Evolutionary conservation across 2,113 vertebrate species (phyloP).

Genomic region (Neofelis nebulosa): DNA sequence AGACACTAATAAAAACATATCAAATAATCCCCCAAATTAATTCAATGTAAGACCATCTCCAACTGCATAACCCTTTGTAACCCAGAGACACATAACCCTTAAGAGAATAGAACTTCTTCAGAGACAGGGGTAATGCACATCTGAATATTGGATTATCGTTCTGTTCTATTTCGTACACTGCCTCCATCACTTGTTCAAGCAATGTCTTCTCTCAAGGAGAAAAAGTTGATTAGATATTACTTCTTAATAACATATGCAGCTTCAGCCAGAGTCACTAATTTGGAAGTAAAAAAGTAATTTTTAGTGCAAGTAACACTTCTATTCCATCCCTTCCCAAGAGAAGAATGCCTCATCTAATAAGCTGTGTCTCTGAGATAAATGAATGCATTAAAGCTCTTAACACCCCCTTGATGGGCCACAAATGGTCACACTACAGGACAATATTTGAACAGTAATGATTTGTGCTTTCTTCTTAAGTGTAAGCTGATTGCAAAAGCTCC

Average conservation of each 20-base stretch:
- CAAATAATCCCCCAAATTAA: constrained; percentile 47
- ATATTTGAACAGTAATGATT: constrained; percentile 87
- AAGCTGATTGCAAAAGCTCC: constrained; percentile 84
- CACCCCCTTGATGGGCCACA: constrained; percentile 79
- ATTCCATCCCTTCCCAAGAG: constrained; percentile 75
- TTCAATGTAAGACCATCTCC: constrained; percentile 33
- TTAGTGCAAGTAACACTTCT: constrained; percentile 75
- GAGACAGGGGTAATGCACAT: background rate
- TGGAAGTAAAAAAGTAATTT: constrained; percentile 82
- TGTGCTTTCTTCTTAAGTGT: constrained; percentile 84
- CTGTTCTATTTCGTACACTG: background rate
- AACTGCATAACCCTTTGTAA: background rate
- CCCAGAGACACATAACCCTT: background rate
- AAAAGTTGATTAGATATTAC: constrained; percentile 66
- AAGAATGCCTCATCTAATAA: constrained; percentile 81
- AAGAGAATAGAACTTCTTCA: constrained; percentile 8
- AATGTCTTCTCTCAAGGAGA: constrained; percentile 41
- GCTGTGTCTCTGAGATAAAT: constrained; percentile 83
- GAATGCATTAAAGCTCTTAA: constrained; percentile 85
- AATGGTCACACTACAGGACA: constrained; percentile 80
- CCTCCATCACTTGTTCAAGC: constrained; percentile 39
- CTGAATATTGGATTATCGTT: background rate
- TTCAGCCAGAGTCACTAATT: constrained; percentile 76
- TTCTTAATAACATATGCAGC: constrained; percentile 77
- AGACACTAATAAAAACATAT: constrained; percentile 42